Conservation (phyloP, 2,113 vertebrate species). For the Rafetus swinhoei region DNA sequence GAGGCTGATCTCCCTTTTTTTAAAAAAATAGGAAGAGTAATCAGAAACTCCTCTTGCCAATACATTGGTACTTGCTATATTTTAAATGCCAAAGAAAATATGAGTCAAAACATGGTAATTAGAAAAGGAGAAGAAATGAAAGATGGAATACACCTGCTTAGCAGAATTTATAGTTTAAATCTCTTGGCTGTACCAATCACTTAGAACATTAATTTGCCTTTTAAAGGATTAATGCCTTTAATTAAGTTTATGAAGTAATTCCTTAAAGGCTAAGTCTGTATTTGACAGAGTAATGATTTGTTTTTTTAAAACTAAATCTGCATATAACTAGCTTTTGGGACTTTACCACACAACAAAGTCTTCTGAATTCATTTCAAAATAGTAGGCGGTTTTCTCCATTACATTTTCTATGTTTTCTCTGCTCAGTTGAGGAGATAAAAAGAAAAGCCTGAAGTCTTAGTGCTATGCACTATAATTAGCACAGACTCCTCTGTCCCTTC, state of each 20-base stretch:
- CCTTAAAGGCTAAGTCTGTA: slow-evolving; percentile 37
- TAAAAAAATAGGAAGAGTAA: background rate
- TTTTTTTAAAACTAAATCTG: slow-evolving; percentile 45
- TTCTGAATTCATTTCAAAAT: slow-evolving; percentile 13
- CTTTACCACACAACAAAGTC: slow-evolving; percentile 11
- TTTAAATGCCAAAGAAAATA: slow-evolving; percentile 21
- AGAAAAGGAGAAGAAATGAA: background rate
- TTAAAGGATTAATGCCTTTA: slow-evolving; percentile 74
- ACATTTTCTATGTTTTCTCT: background rate
- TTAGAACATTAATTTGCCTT: slow-evolving; percentile 65
- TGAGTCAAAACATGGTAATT: slow-evolving; percentile 42
- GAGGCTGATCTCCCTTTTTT: background rate
- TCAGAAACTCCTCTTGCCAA: background rate
- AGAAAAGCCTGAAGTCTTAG: background rate
- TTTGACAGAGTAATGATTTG: slow-evolving; percentile 56
- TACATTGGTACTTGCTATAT: background rate
- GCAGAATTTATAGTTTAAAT: slow-evolving; percentile 60
- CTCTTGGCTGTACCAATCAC: slow-evolving; percentile 46
- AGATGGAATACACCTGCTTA: slow-evolving; percentile 43
- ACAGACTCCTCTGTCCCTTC: background rate
- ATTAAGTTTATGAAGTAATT: slow-evolving; percentile 69
- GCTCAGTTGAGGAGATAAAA: background rate
- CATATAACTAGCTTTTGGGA: background rate
- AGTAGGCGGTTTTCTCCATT: background rate
- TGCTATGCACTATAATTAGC: background rate